phyloP scores from a whole-genome alignment of 2,797 vertebrate species.

The Cirrhinus molitorella region DNA sequence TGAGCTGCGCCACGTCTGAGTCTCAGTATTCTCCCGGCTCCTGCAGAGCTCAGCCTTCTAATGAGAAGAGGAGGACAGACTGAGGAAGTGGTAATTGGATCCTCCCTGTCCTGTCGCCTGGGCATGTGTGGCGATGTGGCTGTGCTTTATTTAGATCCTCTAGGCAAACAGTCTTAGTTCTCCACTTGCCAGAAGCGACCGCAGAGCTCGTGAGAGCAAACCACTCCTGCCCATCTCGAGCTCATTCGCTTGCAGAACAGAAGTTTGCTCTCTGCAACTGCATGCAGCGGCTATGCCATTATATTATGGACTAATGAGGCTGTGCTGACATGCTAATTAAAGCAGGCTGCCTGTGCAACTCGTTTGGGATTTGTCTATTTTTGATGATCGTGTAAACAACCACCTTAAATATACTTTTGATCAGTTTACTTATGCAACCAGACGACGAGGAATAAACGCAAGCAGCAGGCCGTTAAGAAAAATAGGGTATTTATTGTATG shows the following conservation, averaged over 20 bases:
- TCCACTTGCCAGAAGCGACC: conserved; percentile 30
- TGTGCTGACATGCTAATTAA: conserved; percentile 32
- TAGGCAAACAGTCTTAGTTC: conserved; percentile 45
- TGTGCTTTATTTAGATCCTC: conserved; percentile 57
- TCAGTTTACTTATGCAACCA: background rate
- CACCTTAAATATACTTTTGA: background rate
- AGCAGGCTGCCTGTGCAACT: background rate
- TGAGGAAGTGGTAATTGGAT: conserved; percentile 57
- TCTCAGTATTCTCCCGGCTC: conserved; percentile 31
- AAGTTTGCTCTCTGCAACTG: conserved; percentile 1
- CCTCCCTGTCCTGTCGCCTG: conserved; percentile 42
- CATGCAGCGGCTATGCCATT: background rate
- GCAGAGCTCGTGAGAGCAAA: conserved; percentile 37
- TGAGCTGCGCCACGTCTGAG: conserved; percentile 27
- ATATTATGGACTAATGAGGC: conserved; percentile 23
- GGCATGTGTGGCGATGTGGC: conserved; percentile 49
- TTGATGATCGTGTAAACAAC: background rate
- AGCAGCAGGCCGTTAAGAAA: conserved; percentile 37
- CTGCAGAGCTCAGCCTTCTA: conserved; percentile 47
- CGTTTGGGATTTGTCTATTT: conserved; percentile 7
- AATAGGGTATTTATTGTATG: conserved; percentile 58
- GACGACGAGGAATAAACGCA: background rate
- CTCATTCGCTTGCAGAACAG: conserved; percentile 18
- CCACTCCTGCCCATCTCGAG: background rate
- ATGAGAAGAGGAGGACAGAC: conserved; percentile 51